Base-by-base conservation (phyloP, 23 tunicate genomes). In the Halocynthia roretzi region DNA sequence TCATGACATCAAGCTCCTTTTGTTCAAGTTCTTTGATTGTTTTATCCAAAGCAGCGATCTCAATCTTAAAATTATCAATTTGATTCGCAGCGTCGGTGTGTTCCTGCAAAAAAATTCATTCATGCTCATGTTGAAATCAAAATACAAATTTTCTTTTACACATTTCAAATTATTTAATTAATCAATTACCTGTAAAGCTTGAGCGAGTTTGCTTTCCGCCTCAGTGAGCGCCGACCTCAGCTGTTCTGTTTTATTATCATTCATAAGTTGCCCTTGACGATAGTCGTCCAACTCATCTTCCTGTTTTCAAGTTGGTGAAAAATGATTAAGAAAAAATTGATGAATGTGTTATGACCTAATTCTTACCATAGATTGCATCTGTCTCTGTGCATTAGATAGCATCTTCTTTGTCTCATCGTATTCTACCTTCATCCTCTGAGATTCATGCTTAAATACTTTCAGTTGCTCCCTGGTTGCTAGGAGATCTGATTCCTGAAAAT, bases 151-250 rank as follows among this genome's bases (percentile, higher is more conserved):
- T 57, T 57, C 14, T 14, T 10, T 11, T 57, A 10, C 64, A 60
- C n/a, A 60, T 15, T 15, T 2, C 64, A 67, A 12, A 15, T 67
- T 67, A n/a, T 67, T n/a, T 5, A 2, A 14, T n/a, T 71, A 6
- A 5, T 15, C n/a, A 57, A 9, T 21, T 7, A 87, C 95, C 82
- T 88, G 85, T 18, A 89, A 64, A 15, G 85, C 81, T 80, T 84
- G 82, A 57, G 96, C 85, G 5, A 83, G 84, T 70, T 76, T 83
- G 9, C 85, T 70, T 80, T 89, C 96, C 10, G 86, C 81, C 12
- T 89, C 85, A 70, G 76, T 76, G 5, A 84, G 9, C 8, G 78
- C 65, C 58, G 56, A 22, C 76, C 76, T 63, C 10, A 89, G 68
- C 7, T 73, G 83, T 66, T 76, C 76, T 14, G 78, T 74, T 21